A percentile compares a stretch with the other conserved stretches of the same genome.
Evolutionary conservation across 2,888 invertebrate species (phyloP).

Genomic region (Drosophila barbarae): DNA sequence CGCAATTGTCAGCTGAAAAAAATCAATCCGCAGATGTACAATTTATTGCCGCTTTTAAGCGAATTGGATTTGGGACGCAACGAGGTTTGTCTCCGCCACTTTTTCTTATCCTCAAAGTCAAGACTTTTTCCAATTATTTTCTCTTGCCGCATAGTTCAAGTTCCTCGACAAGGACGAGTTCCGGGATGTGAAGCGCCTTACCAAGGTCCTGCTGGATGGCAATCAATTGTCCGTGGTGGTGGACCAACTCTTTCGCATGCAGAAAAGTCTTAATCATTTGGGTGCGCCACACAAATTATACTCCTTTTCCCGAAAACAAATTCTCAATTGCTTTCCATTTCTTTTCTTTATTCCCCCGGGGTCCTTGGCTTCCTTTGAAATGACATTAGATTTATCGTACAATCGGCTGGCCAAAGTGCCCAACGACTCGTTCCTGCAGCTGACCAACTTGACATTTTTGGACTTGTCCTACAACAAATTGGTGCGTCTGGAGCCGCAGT

Average conservation of each 20-base stretch:
- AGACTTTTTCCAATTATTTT: conserved; percentile 58
- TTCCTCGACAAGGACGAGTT: conserved; percentile 87
- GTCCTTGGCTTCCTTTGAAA: conserved; percentile 2
- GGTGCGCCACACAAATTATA: conserved; percentile 66
- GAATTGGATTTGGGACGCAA: conserved; percentile 89
- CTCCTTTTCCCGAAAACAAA: conserved; percentile 27
- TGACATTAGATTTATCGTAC: conserved; percentile 82
- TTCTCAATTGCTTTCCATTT: conserved; percentile 29
- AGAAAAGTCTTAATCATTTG: conserved; percentile 78
- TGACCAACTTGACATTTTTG: conserved; percentile 84
- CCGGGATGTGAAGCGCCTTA: conserved; percentile 84
- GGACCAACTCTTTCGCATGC: conserved; percentile 84
- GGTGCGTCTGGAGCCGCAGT: conserved; percentile 84
- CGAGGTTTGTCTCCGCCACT: conserved; percentile 77
- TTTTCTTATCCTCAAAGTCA: conserved; percentile 14
- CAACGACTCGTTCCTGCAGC: conserved; percentile 86
- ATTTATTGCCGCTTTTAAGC: conserved; percentile 86
- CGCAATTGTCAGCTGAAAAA: conserved; percentile 86
- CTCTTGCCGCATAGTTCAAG: conserved; percentile 81
- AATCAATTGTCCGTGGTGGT: conserved; percentile 88
- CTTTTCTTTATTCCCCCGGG: conserved; percentile 1
- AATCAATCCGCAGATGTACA: conserved; percentile 89
- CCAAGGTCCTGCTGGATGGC: conserved; percentile 85
- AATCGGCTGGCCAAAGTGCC: conserved; percentile 88
- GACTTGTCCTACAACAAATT: conserved; percentile 89